Conservation (phyloP, 2,797 vertebrate genomes). For the Hirundo rustica region DNA sequence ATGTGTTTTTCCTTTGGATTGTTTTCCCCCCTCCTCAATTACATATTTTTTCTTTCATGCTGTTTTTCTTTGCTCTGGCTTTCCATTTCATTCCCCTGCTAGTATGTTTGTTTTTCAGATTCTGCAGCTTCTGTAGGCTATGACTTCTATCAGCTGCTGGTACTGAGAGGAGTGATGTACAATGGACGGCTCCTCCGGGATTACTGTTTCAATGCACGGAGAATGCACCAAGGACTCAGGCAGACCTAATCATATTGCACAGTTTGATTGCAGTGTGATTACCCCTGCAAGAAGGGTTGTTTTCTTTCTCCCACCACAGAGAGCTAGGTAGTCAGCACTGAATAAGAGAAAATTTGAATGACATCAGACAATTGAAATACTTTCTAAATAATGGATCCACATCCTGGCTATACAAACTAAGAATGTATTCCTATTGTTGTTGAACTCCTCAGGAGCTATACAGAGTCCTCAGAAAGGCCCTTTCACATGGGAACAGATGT, state of each 20-base stretch:
- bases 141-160: constrained; percentile 36
- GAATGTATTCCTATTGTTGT: constrained; percentile 27
- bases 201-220: constrained; percentile 23
- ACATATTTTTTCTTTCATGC: constrained; percentile 16
- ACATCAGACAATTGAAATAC: constrained; percentile 61
- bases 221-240: constrained; percentile 39
- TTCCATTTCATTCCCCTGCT: constrained; percentile 43
- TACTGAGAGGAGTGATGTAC: background rate
- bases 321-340: constrained; percentile 3
- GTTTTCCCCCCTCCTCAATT: constrained; percentile 24
- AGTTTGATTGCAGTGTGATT: constrained; percentile 65
- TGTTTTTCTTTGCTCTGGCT: constrained; percentile 32
- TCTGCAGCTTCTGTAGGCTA: constrained; percentile 47
- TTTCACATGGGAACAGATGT: constrained; percentile 11
- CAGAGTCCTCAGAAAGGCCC: background rate
- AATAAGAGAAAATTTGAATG: constrained; percentile 61
- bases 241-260: constrained; percentile 48
- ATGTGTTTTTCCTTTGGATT: constrained; percentile 12
- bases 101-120: constrained; percentile 56
- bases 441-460: constrained; percentile 33
- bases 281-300: constrained; percentile 42
- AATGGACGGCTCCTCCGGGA: constrained; percentile 26
- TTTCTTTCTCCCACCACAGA: constrained; percentile 48
- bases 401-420: constrained; percentile 34
- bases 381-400: constrained; percentile 57